These are phyloP conservation scores for Trichonephila clavipes DNA, from an alignment of 1,140 invertebrate genomes.

Conservation along the genomic window DNA sequence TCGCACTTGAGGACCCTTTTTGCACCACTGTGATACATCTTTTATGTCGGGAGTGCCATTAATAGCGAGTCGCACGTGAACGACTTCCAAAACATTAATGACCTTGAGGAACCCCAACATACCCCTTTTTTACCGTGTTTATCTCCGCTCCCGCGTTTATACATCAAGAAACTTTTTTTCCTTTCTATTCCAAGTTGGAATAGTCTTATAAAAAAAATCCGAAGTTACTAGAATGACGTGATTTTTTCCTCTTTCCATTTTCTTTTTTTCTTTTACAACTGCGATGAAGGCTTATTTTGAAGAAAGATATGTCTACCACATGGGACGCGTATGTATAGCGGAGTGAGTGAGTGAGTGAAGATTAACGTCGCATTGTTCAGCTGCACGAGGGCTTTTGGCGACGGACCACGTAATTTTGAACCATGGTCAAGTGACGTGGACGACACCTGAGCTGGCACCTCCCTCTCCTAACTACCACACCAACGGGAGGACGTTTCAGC, in stretches of 20 bases:
- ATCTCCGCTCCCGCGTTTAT: neutral
- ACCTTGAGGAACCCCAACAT: conserved; percentile 19
- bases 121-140: neutral
- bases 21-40: neutral
- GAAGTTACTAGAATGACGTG: neutral
- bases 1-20: neutral
- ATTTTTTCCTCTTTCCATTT: neutral
- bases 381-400: too few species aligned
- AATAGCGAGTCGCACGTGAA: conserved; percentile 18
- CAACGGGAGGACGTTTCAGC: too few species aligned
- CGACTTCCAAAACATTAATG: conserved; percentile 24
- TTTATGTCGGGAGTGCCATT: neutral
- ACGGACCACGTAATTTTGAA: too few species aligned
- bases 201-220: neutral
- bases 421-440: too few species aligned
- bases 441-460: too few species aligned
- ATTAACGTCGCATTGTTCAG: too few species aligned
- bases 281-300: neutral
- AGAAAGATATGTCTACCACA: neutral
- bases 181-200: neutral
- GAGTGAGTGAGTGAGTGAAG: too few species aligned
- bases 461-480: too few species aligned
- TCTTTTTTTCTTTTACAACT: neutral
- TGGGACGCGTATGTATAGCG: neutral
- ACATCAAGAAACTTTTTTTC: neutral